Conservation (phyloP, 2,113 vertebrate genomes). For the Entosphenus tridentatus region DNA sequence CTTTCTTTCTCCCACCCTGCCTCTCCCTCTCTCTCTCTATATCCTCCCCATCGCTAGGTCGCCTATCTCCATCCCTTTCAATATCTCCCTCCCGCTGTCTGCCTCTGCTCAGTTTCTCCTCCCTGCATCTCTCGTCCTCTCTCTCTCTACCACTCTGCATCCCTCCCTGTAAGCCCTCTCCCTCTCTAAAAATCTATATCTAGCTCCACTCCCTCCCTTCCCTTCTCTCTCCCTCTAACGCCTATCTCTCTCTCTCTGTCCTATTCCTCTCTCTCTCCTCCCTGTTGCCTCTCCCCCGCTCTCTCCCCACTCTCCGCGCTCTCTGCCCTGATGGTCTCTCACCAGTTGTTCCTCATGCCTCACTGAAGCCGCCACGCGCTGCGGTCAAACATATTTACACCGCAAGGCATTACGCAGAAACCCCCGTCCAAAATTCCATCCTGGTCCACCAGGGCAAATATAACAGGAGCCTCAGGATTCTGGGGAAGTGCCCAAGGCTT, state of each 20-base stretch:
- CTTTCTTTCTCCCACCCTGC: not conserved
- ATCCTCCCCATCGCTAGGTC: not conserved
- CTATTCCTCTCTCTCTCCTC: not conserved
- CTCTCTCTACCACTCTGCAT: not conserved
- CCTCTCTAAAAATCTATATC: not conserved
- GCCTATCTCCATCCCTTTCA: not conserved
- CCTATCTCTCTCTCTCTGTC: constrained; percentile 3
- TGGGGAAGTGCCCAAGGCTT: too few species aligned
- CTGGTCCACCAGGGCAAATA: too few species aligned
- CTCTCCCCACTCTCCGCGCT: not conserved
- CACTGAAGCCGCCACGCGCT: too few species aligned
- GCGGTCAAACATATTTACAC: too few species aligned
- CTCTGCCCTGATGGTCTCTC: not conserved
- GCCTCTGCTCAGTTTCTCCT: not conserved
- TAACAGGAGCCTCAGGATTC: too few species aligned
- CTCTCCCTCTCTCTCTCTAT: not conserved
- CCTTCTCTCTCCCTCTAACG: not conserved
- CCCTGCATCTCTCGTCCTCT: not conserved
- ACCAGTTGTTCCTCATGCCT: too few species aligned
- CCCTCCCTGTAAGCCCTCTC: not conserved
- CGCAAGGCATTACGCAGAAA: too few species aligned
- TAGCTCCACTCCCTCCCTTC: not conserved
- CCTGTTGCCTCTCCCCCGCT: not conserved
- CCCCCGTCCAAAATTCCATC: too few species aligned
- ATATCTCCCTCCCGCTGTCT: not conserved